Percentiles rank a stretch among this genome's conserved stretches.
These are phyloP conservation scores for Aphrophora alni DNA, from an alignment of 2,888 invertebrate species.

Conservation along the genomic window DNA sequence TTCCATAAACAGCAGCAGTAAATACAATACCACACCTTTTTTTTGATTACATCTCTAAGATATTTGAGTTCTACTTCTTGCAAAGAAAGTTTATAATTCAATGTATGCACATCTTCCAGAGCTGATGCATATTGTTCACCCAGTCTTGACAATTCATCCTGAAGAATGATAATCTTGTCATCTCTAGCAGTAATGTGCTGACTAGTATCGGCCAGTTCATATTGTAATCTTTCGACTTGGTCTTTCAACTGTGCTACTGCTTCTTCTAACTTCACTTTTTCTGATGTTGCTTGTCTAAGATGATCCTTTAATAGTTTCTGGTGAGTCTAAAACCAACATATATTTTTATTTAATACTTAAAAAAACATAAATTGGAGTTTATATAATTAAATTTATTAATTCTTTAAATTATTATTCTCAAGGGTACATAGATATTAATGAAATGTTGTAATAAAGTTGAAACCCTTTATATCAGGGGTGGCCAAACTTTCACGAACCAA, in stretches of 20 bases:
- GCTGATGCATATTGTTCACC: constrained; percentile 51
- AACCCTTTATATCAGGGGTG: too few relatives aligned
- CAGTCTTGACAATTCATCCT: constrained; percentile 49
- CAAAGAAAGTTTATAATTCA: constrained; percentile 50
- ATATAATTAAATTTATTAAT: too few relatives aligned
- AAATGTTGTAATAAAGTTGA: too few relatives aligned
- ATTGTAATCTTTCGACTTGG: constrained; percentile 51
- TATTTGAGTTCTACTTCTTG: constrained; percentile 53
- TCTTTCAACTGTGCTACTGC: constrained; percentile 50
- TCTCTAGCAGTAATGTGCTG: constrained; percentile 50
- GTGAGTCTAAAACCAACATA: constrained; percentile 43
- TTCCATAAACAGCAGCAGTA: too few relatives aligned
- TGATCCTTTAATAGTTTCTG: constrained; percentile 49
- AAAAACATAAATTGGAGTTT: too few relatives aligned
- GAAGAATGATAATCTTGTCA: constrained; percentile 50
- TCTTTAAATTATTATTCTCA: too few relatives aligned
- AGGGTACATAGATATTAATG: too few relatives aligned
- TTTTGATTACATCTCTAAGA: constrained; percentile 46
- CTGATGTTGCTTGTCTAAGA: constrained; percentile 50
- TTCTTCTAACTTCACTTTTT: constrained; percentile 51
- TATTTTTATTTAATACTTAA: constrained; percentile 2
- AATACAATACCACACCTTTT: too few relatives aligned
- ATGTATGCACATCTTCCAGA: constrained; percentile 51
- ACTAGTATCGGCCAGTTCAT: constrained; percentile 52
- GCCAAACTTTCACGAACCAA: too few relatives aligned